Percentiles rank a stretch among this genome's conserved stretches.
These are phyloP conservation scores for Halocynthia aurantium DNA, from an alignment of 23 tunicate species.

Conservation along the genomic window DNA sequence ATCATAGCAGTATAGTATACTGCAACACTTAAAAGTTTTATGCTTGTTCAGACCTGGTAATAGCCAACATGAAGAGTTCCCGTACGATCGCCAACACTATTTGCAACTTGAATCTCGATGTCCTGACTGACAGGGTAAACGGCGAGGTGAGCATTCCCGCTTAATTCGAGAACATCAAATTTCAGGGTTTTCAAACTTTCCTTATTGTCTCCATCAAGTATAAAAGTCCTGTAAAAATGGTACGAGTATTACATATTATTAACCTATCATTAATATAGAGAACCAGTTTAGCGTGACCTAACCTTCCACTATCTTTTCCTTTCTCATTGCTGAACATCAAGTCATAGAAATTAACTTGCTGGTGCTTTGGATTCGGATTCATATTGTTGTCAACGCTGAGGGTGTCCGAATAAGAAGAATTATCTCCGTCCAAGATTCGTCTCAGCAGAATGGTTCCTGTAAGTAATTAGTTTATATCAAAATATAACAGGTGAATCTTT, in stretches of 20 bases:
- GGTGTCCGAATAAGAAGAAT: slow-evolving; percentile 7
- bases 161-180: not conserved
- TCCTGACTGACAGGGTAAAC: slow-evolving; percentile 5
- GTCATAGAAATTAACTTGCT: slow-evolving; percentile 7
- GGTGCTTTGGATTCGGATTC: slow-evolving; percentile 1
- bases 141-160: slow-evolving; percentile 11
- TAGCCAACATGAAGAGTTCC: slow-evolving; percentile 23
- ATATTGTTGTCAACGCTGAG: slow-evolving; percentile 8
- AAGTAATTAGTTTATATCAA: not conserved
- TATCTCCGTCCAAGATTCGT: not conserved
- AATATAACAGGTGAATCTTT: not conserved
- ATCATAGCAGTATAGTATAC: no score
- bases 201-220: slow-evolving; percentile 8
- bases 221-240: slow-evolving; percentile 7
- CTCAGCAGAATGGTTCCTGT: slow-evolving; percentile 27
- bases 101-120: slow-evolving; percentile 9
- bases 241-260: no score
- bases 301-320: slow-evolving; percentile 14
- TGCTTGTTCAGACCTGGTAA: slow-evolving; percentile 9
- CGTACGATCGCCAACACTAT: slow-evolving; percentile 18
- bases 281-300: not conserved
- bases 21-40: no score
- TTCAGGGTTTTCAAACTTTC: slow-evolving; percentile 15
- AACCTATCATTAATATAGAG: no score
- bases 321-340: not conserved